Evolutionary conservation across 2,888 invertebrate genomes (phyloP).

Genomic region (Barypeithes pellucidus): DNA sequence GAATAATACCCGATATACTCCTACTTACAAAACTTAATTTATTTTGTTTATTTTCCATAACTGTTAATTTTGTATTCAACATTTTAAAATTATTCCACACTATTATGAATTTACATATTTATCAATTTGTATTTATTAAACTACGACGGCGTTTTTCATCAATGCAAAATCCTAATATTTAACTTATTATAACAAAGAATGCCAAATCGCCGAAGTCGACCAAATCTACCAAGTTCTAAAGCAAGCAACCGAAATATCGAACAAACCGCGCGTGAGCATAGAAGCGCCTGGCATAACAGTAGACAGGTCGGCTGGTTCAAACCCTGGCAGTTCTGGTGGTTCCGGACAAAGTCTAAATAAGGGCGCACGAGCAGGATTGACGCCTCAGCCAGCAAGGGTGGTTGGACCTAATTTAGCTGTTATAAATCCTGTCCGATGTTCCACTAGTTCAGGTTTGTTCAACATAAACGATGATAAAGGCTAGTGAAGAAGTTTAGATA

Average conservation of each 20-base stretch:
- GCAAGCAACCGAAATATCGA: slow-evolving; percentile 92
- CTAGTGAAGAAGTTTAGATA: neutral
- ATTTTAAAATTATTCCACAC: too few relatives aligned
- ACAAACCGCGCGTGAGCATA: slow-evolving; percentile 68
- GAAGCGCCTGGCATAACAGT: slow-evolving; percentile 70
- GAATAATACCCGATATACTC: too few relatives aligned
- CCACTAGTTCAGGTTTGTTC: slow-evolving; percentile 82
- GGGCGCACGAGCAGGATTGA: slow-evolving; percentile 62
- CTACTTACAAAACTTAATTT: too few relatives aligned
- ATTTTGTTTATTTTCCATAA: too few relatives aligned
- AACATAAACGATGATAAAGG: neutral
- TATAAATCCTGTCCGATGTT: slow-evolving; percentile 76
- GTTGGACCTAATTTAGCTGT: slow-evolving; percentile 75
- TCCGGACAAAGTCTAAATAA: slow-evolving; percentile 74
- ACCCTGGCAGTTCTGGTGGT: slow-evolving; percentile 69
- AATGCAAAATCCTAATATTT: slow-evolving; percentile 28
- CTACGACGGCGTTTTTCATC: neutral
- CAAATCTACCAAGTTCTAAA: slow-evolving; percentile 95
- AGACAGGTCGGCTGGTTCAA: slow-evolving; percentile 65
- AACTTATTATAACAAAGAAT: slow-evolving; percentile 41
- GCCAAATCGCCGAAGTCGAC: slow-evolving; percentile 78
- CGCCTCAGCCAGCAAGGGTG: slow-evolving; percentile 67
- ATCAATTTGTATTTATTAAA: too few relatives aligned
- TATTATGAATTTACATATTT: too few relatives aligned
- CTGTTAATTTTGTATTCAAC: too few relatives aligned